These are phyloP conservation scores for Sinelater perroti DNA, from an alignment of 2,888 invertebrate species.

Conservation along the genomic window DNA sequence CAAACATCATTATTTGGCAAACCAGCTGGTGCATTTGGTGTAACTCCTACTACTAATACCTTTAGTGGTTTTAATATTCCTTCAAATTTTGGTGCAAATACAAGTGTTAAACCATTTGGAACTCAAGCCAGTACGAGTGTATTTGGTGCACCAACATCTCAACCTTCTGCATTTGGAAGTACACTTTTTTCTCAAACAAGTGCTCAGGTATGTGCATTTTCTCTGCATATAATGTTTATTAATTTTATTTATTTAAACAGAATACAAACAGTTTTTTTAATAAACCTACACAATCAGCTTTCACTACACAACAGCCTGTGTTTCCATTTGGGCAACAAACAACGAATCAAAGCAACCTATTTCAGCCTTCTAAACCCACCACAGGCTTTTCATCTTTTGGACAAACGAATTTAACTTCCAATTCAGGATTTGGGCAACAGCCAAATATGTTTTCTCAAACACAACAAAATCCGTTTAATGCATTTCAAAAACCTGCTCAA, in stretches of 20 bases:
- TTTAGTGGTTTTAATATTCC: slow-evolving; percentile 58
- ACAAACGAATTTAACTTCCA: slow-evolving; percentile 38
- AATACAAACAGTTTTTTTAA: slow-evolving; percentile 57
- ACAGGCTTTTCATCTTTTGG: slow-evolving; percentile 43
- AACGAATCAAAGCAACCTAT: slow-evolving; percentile 37
- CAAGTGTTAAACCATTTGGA: slow-evolving; percentile 65
- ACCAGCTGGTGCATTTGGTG: slow-evolving; percentile 69
- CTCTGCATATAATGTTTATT: slow-evolving; percentile 28
- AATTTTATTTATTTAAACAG: slow-evolving; percentile 29
- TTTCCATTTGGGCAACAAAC: slow-evolving; percentile 55
- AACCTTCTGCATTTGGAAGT: slow-evolving; percentile 54
- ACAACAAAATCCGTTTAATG: slow-evolving; percentile 34
- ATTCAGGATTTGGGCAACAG: slow-evolving; percentile 56
- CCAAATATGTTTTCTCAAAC: slow-evolving; percentile 42
- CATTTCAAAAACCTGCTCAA: slow-evolving; percentile 51
- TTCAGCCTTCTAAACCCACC: slow-evolving; percentile 51
- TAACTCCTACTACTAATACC: slow-evolving; percentile 62
- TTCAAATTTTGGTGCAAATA: slow-evolving; percentile 58
- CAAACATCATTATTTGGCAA: slow-evolving; percentile 73
- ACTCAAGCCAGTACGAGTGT: slow-evolving; percentile 52
- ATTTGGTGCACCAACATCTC: slow-evolving; percentile 55
- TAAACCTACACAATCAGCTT: slow-evolving; percentile 61
- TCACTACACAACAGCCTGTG: slow-evolving; percentile 54
- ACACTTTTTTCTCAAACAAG: slow-evolving; percentile 52
- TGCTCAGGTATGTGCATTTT: slow-evolving; percentile 44